Evolutionary conservation across 2,797 vertebrate species (phyloP).

Genomic region (Apogon talboti): DNA sequence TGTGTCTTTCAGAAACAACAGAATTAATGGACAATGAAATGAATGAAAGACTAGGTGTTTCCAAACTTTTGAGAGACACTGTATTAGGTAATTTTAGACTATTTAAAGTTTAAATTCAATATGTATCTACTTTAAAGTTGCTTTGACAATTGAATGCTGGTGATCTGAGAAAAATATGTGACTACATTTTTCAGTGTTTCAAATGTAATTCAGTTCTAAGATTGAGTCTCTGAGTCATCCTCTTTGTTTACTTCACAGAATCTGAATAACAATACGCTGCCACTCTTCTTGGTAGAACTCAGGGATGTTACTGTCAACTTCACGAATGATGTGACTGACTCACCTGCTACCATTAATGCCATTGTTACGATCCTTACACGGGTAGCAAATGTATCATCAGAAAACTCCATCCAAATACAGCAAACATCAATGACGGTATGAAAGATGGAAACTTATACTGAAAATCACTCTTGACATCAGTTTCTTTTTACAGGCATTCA

Average conservation of each 20-base stretch:
- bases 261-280: constrained; percentile 43
- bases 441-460: not conserved
- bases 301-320: rapidly evolving
- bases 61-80: no score
- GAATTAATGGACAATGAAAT: no score
- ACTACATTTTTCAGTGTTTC: no score
- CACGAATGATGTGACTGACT: rapidly evolving
- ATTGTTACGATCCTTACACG: constrained; percentile 78
- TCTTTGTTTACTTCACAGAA: constrained; percentile 26
- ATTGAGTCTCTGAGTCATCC: not conserved
- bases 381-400: constrained; percentile 68
- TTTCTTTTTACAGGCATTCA: no score
- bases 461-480: not conserved
- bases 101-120: no score
- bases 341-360: constrained; percentile 72
- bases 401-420: constrained; percentile 7
- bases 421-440: constrained; percentile 55
- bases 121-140: no score
- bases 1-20: no score
- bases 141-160: no score
- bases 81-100: no score
- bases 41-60: no score
- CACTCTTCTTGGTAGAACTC: constrained; percentile 59
- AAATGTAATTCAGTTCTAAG: not conserved
- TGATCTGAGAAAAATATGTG: no score